Conservation (phyloP, 2,888 invertebrate genomes). For the Anodontia alba region DNA sequence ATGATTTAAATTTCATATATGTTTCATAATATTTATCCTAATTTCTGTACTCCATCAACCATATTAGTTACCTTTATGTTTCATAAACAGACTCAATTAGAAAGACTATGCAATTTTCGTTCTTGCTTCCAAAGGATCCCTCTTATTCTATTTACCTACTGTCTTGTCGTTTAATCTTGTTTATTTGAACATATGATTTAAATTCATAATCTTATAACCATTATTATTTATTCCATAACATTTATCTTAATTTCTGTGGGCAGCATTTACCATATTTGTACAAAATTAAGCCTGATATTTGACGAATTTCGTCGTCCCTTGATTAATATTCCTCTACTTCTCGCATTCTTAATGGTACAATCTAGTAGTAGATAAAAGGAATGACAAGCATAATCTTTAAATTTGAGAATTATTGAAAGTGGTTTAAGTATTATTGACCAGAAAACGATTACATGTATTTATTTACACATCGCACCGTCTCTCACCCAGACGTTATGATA, state of each 20-base stretch:
- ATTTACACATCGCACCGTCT: slow-evolving; percentile 32
- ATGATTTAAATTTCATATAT: too few species aligned
- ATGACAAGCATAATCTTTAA: slow-evolving; percentile 45
- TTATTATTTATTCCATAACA: neutral
- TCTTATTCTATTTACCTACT: too few species aligned
- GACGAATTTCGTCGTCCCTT: too few species aligned
- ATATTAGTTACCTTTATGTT: too few species aligned
- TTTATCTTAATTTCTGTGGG: neutral
- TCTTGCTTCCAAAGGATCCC: too few species aligned
- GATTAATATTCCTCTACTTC: neutral
- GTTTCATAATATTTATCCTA: too few species aligned
- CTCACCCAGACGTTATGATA: neutral
- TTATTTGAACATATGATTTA: too few species aligned
- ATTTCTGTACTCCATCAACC: too few species aligned
- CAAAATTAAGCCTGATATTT: slow-evolving; percentile 11
- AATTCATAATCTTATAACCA: neutral
- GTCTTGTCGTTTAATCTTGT: too few species aligned
- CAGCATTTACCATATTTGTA: neutral
- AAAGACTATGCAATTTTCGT: too few species aligned
- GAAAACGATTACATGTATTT: slow-evolving; percentile 41
- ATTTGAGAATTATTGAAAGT: slow-evolving; percentile 52
- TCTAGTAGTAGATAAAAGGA: neutral
- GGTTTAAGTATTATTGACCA: slow-evolving; percentile 42
- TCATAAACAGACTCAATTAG: too few species aligned
- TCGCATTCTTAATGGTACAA: slow-evolving; percentile 4